Base-by-base conservation (phyloP, 2,888 invertebrate species). In the Heterodera filipjevi region DNA sequence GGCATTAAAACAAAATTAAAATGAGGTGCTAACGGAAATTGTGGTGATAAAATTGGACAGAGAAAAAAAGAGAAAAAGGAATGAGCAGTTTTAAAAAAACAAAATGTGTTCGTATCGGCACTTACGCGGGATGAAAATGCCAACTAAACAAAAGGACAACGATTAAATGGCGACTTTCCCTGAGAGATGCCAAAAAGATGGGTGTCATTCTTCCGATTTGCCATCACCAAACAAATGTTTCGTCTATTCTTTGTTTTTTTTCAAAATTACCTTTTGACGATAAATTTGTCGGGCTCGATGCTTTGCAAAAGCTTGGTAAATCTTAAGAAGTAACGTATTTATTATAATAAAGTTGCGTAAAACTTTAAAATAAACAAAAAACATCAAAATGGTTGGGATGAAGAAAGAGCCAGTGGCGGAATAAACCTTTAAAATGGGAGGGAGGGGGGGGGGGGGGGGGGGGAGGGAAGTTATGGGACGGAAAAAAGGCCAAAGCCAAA, bases 361-460 rank as follows among this genome's bases (percentile, higher is more conserved):
- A 79, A 99, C 98, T 91, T 96, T 93, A 91, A 96, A 96, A 92
- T 99, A 99, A 82, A 99, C 98, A 91, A 98, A 96, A 89, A 98
- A 96, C 97, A 99, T 98, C 90, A 99, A 96, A 90, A 96, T 94
- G 89, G 96, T 95, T 81, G 99, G 99, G 90, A 99, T 95, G 93
- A 96, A 99, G 92, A 99, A 99, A 89, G 97, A 98, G 86, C 98
- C 91, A 71, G 90, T 87, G n/a, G 90, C 90, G 3, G 90, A 90
- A 83, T 91, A 91, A 12, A 68, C 68, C 68, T 68, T 3, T 19
- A 68, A 19, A 19, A 14, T 66, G 66, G 14, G 12, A 8, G 30
- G n/a, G n/a, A n/a, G n/a, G n/a, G n/a, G n/a, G n/a, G n/a, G 66
- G 8, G 30, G 49, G 49, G 49, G 49, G 49, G 53, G 53, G 53